phyloP scores from a whole-genome alignment of 2,797 vertebrate species.

The Dallia pectoralis region DNA sequence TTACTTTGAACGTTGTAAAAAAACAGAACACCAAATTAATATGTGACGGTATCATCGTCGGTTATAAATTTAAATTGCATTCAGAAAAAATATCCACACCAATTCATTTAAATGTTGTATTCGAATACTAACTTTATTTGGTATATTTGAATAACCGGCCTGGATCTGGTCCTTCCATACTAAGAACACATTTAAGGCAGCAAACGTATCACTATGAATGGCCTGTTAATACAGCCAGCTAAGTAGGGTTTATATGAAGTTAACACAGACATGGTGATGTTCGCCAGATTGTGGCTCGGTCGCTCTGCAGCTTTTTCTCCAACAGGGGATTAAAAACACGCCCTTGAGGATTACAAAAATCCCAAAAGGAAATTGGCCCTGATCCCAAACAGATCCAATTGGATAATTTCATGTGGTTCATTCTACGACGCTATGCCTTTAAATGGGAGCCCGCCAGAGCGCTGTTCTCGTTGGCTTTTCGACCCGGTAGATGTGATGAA shows the following conservation, averaged over 20 bases:
- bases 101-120: too few species aligned
- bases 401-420: conserved; percentile 43
- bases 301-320: conserved; percentile 35
- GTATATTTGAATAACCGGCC: not conserved
- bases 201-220: not conserved
- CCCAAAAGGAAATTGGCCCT: conserved; percentile 61
- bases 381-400: conserved; percentile 61
- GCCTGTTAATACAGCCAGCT: not conserved
- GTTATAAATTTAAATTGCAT: too few species aligned
- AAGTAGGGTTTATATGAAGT: conserved; percentile 21
- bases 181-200: not conserved
- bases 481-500: conserved; percentile 25
- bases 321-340: conserved; percentile 40
- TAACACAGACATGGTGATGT: conserved; percentile 48
- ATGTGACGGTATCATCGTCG: too few species aligned
- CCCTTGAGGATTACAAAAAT: conserved; percentile 58
- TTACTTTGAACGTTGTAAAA: too few species aligned
- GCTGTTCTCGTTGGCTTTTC: conserved; percentile 41
- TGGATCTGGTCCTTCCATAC: not conserved
- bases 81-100: too few species aligned
- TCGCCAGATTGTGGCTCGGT: conserved; percentile 55
- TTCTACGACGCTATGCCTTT: conserved; percentile 40
- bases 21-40: too few species aligned
- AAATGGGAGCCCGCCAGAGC: conserved; percentile 39
- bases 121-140: too few species aligned